Conservation (phyloP, 2,888 invertebrate species). For the Lochmaea capreae region DNA sequence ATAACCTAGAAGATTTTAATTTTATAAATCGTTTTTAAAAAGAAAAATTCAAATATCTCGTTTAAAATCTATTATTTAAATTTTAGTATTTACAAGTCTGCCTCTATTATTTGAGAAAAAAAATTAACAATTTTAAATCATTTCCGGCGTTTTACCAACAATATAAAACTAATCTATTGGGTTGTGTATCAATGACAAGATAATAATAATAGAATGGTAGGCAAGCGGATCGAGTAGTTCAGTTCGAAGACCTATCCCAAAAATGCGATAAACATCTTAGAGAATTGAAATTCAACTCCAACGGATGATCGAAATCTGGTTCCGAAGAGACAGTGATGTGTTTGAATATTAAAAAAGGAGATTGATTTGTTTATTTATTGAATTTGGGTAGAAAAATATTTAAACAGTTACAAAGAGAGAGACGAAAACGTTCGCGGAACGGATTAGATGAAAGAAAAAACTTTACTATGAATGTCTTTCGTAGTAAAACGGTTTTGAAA, state of each 20-base stretch:
- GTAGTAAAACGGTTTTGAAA: neutral
- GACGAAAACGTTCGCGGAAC: neutral
- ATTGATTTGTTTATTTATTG: conserved; percentile 2
- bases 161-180: conserved; percentile 2
- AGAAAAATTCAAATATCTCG: no score
- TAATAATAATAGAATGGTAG: conserved; percentile 16
- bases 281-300: neutral
- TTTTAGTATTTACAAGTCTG: no score
- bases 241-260: conserved; percentile 17
- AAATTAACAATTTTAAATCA: conserved; percentile 3
- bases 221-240: neutral
- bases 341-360: conserved; percentile 3
- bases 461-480: neutral
- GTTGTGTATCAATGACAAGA: conserved; percentile 1
- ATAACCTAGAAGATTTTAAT: no score
- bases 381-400: neutral
- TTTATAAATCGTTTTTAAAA: no score
- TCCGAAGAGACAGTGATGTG: conserved; percentile 7
- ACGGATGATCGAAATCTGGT: conserved; percentile 8
- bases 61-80: no score
- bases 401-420: no score
- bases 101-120: no score
- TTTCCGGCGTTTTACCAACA: conserved; percentile 7
- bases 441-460: neutral
- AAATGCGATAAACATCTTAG: conserved; percentile 19